Percentiles rank a stretch among this genome's conserved stretches.
Evolutionary conservation across 2,888 invertebrate genomes (phyloP).

Genomic region (Agrilus cyanescens): DNA sequence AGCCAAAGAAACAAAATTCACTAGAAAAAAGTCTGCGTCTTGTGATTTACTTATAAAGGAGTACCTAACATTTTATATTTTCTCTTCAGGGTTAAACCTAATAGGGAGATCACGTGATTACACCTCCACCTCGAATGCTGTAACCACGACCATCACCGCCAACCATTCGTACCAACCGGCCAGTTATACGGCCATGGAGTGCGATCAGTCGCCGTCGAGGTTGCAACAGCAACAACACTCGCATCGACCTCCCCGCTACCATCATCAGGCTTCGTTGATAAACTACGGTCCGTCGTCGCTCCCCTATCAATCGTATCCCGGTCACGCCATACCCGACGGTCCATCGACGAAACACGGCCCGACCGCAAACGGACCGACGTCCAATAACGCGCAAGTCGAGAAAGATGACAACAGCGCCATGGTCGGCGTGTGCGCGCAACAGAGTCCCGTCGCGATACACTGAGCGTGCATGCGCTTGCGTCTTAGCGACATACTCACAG

Average conservation of each 20-base stretch:
- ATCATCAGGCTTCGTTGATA: constrained; percentile 32
- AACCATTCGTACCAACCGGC: constrained; percentile 22
- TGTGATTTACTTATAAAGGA: no score
- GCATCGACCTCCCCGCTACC: constrained; percentile 27
- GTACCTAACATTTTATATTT: not conserved
- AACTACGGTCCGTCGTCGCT: constrained; percentile 35
- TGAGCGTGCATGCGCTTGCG: constrained; percentile 27
- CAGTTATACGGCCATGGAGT: constrained; percentile 57
- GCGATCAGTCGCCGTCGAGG: constrained; percentile 52
- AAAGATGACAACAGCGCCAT: constrained; percentile 68
- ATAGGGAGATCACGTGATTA: constrained; percentile 33
- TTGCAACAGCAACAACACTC: constrained; percentile 23
- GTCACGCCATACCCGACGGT: constrained; percentile 30
- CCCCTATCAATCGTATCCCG: constrained; percentile 33
- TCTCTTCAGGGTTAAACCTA: constrained; percentile 36
- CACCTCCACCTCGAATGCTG: constrained; percentile 25
- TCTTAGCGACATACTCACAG: no score
- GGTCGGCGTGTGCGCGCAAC: constrained; percentile 83
- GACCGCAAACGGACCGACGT: constrained; percentile 27
- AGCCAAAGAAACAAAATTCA: no score
- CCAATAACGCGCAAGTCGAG: constrained; percentile 30
- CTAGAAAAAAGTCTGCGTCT: no score
- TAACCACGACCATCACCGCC: constrained; percentile 16
- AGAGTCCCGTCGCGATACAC: constrained; percentile 89
- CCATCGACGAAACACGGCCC: constrained; percentile 20